Evolutionary conservation across 2,797 vertebrate genomes (phyloP).

Genomic region (Clarias laeviceps): DNA sequence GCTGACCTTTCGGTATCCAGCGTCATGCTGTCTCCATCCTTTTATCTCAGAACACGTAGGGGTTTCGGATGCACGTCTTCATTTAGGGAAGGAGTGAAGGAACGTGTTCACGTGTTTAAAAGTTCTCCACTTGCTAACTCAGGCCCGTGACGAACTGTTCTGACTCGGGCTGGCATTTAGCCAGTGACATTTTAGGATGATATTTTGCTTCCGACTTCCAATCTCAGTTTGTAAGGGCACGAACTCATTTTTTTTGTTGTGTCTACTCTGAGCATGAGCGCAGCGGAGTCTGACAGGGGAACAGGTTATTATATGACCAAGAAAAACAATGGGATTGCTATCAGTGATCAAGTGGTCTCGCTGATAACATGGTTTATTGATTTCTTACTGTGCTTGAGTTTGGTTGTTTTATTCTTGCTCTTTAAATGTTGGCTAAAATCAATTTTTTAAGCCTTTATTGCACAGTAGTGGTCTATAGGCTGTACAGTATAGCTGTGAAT

Average conservation of each 20-base stretch:
- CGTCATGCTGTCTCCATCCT: background rate
- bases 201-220: constrained; percentile 73
- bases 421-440: background rate
- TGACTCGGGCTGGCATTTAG: constrained; percentile 71
- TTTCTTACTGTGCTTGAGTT: background rate
- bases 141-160: constrained; percentile 20
- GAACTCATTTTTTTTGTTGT: constrained; percentile 58
- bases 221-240: constrained; percentile 61
- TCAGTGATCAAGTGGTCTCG: background rate
- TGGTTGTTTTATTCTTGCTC: background rate
- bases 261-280: background rate
- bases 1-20: background rate
- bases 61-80: background rate
- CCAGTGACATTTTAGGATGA: constrained; percentile 76
- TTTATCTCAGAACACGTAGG: background rate
- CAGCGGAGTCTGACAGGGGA: background rate
- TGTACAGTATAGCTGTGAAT: background rate
- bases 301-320: background rate
- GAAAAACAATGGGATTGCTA: background rate
- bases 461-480: background rate
- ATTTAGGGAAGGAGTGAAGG: too few species aligned
- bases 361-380: background rate
- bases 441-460: background rate
- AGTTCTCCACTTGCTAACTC: constrained; percentile 12
- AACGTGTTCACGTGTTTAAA: background rate